Percentiles rank a stretch among this genome's conserved stretches.
phyloP scores from a whole-genome alignment of 2,113 vertebrate genomes.

The Ondatra zibethicus region DNA sequence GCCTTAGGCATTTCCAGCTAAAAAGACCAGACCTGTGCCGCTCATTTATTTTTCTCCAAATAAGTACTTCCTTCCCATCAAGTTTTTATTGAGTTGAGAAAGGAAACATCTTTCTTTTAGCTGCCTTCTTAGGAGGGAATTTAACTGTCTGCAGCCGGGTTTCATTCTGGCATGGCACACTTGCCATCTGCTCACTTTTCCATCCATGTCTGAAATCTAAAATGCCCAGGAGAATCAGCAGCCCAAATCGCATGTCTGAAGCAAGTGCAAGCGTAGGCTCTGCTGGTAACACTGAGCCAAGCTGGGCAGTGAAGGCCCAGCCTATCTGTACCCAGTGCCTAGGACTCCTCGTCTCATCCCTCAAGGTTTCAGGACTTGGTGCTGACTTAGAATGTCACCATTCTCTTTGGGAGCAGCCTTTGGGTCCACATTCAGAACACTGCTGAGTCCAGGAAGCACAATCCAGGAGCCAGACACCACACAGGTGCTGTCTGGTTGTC shows the following conservation, averaged over 20 bases:
- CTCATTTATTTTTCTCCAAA: slow-evolving; percentile 28
- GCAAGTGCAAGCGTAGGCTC: background rate
- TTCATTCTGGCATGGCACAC: slow-evolving; percentile 45
- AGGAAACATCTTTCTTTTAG: slow-evolving; percentile 50
- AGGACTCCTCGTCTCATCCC: background rate
- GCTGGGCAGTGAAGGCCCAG: background rate
- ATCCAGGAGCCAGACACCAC: background rate
- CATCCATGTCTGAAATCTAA: slow-evolving; percentile 42
- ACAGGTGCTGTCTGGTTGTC: background rate
- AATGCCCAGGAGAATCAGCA: slow-evolving; percentile 45
- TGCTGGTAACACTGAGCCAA: background rate
- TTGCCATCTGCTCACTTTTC: slow-evolving; percentile 36
- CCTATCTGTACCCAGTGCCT: background rate
- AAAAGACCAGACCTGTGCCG: background rate
- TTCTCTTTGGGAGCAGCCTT: background rate
- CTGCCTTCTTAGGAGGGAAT: background rate
- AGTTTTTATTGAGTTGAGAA: slow-evolving; percentile 54
- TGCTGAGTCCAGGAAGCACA: background rate
- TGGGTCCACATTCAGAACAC: background rate
- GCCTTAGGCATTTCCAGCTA: background rate
- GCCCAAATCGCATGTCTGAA: background rate
- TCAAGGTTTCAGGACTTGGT: background rate
- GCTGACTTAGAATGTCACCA: background rate
- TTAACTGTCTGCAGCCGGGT: slow-evolving; percentile 40
- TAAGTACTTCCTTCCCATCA: slow-evolving; percentile 8